A percentile compares a stretch with the other conserved stretches of the same genome.
Conservation (phyloP, 2,113 vertebrate genomes). For the Corythornis cristatus region DNA sequence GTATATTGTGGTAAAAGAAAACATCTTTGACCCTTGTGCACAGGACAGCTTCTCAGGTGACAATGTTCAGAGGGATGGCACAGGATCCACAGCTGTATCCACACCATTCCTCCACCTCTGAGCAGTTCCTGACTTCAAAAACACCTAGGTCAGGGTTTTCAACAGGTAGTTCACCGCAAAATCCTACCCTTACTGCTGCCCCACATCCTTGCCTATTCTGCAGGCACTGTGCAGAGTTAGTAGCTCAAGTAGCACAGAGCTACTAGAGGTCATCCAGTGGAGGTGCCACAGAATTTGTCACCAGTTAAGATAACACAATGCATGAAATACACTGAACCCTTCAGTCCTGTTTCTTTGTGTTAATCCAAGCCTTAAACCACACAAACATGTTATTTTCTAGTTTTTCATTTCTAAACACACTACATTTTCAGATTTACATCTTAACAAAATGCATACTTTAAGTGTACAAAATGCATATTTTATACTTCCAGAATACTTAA, state of each 20-base stretch:
- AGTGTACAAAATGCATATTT: background rate
- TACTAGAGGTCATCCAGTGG: background rate
- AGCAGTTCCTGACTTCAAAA: background rate
- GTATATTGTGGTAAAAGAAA: background rate
- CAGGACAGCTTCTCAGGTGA: background rate
- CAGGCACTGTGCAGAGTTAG: rapidly evolving
- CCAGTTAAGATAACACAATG: background rate
- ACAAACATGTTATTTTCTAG: background rate
- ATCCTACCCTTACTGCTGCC: background rate
- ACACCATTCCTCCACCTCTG: rapidly evolving
- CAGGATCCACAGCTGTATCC: background rate
- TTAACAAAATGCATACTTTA: background rate
- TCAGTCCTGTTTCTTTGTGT: background rate
- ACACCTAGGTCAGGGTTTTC: background rate
- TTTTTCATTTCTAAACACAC: background rate
- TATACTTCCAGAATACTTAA: background rate
- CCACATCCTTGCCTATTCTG: background rate
- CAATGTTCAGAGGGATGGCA: background rate
- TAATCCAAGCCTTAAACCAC: background rate
- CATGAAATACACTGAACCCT: background rate
- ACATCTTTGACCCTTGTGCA: background rate
- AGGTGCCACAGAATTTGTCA: background rate
- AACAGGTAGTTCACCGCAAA: background rate
- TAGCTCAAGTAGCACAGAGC: no score
- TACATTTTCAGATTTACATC: background rate